Base-by-base conservation (phyloP, 2,888 invertebrate species). In the Nomada fucata region DNA sequence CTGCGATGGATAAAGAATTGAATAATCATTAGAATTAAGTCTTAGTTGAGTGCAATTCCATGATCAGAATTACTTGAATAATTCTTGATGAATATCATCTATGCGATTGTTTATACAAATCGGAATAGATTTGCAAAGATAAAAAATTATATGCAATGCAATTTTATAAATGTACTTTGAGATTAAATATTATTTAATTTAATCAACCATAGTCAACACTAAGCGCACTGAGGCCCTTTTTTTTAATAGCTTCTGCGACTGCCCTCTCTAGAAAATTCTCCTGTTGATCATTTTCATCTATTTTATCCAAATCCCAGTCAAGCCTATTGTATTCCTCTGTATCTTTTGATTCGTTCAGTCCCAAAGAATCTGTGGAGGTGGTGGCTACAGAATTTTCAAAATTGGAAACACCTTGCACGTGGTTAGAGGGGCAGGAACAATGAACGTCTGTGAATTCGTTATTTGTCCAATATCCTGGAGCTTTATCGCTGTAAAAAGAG, bases 241-340 rank as follows among this genome's bases (percentile, higher is more conserved):
- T 96, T 91, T 96, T 95, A 84, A 97, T 97, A 50, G 97, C 97
- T 89, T 95, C 96, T 60, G 96, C 95, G n/a, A 97, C 96, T n/a
- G 97, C 97, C 68, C 96, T 95, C 93, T 96, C 96, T 85, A 97
- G 93, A 90, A 96, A 96, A 90, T 96, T 96, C 72, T 93, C 91
- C 23, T 92, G 92, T 36, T 92, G 90, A 85, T 93, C 91, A 76
- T 88, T 92, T 50, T 92, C 92, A 57, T 91, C 90, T 59, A 79
- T 79, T 78, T 89, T 91, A 47, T 92, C 90, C 44, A 88, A 85
- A 42, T 88, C 85, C 84, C 86, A 88, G 52, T 87, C 76, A 5
- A 75, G 53, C 36, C 71, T 71, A 60, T 79, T 84, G 55, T 76
- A 79, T 44, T 59, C 76, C 3, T 79, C 84, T 26, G 65, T 23